Evolutionary conservation across 2,888 invertebrate species (phyloP).

Genomic region (Cataglyphis livida): DNA sequence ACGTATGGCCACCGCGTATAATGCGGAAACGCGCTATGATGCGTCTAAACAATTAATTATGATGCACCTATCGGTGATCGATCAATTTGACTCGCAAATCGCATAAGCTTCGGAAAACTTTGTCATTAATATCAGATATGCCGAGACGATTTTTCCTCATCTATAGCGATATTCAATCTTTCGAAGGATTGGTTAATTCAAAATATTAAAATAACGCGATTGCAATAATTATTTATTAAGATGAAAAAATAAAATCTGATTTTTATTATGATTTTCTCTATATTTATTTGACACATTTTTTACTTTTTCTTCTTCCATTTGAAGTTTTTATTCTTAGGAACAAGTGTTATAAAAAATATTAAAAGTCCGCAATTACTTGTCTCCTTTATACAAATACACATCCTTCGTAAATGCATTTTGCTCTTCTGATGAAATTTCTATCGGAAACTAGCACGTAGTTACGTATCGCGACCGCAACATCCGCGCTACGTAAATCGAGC

Average conservation of each 20-base stretch:
- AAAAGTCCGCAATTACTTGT: not conserved
- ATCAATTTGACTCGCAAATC: constrained; percentile 16
- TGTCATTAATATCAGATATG: constrained; percentile 1
- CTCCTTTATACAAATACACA: not conserved
- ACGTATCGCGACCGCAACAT: constrained; percentile 1
- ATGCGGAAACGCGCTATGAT: not conserved
- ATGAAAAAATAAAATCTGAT: not conserved
- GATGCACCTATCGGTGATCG: constrained; percentile 20
- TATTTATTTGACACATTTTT: not conserved
- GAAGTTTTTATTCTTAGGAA: not conserved
- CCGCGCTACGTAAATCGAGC: constrained; percentile 2
- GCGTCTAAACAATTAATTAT: constrained; percentile 43
- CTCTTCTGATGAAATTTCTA: not conserved
- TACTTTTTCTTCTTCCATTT: not conserved
- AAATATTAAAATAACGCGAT: not conserved
- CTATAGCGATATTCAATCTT: not conserved
- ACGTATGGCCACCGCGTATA: not conserved
- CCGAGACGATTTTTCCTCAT: not conserved
- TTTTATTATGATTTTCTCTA: not conserved
- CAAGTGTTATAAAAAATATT: not conserved
- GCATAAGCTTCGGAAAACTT: constrained; percentile 11
- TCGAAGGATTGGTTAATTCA: not conserved
- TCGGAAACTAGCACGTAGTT: not conserved
- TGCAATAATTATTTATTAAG: not conserved
- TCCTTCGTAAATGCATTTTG: not conserved